phyloP scores from a whole-genome alignment of 37 sponge, comb jelly and placozoan genomes.

The Chondrosia reniformis region DNA sequence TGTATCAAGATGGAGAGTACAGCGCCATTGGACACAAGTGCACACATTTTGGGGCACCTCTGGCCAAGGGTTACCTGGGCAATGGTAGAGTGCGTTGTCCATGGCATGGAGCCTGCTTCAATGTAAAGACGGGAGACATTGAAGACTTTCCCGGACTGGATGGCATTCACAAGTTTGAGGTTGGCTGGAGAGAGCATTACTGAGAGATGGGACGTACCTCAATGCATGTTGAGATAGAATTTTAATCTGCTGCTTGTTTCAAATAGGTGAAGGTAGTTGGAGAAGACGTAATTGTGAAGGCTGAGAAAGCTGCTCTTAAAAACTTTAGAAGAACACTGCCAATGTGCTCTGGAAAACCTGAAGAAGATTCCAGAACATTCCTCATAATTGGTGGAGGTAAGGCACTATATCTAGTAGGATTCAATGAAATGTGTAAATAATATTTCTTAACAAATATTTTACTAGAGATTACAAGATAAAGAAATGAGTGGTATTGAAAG shows the following conservation, averaged over 20 bases:
- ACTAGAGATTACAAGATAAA: too few species aligned
- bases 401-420: too few species aligned
- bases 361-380: constrained; percentile 46
- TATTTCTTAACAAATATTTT: too few species aligned
- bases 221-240: background rate
- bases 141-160: constrained; percentile 96
- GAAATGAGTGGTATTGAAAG: too few species aligned
- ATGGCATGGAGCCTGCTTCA: constrained; percentile 98
- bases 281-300: constrained; percentile 54
- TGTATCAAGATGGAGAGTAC: constrained; percentile 70
- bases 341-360: background rate
- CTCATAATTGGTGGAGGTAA: constrained; percentile 79
- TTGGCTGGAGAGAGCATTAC: background rate
- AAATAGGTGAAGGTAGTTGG: constrained; percentile 46
- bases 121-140: constrained; percentile 83
- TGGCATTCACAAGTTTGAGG: constrained; percentile 24
- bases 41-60: constrained; percentile 93
- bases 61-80: constrained; percentile 83
- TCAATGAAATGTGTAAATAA: too few species aligned
- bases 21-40: constrained; percentile 81
- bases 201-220: background rate
- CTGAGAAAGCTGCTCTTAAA: constrained; percentile 37
- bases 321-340: constrained; percentile 19
- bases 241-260: background rate
- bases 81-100: constrained; percentile 86